These are phyloP conservation scores for Ceratina calcarata DNA, from an alignment of 1,140 invertebrate species.

Conservation along the genomic window DNA sequence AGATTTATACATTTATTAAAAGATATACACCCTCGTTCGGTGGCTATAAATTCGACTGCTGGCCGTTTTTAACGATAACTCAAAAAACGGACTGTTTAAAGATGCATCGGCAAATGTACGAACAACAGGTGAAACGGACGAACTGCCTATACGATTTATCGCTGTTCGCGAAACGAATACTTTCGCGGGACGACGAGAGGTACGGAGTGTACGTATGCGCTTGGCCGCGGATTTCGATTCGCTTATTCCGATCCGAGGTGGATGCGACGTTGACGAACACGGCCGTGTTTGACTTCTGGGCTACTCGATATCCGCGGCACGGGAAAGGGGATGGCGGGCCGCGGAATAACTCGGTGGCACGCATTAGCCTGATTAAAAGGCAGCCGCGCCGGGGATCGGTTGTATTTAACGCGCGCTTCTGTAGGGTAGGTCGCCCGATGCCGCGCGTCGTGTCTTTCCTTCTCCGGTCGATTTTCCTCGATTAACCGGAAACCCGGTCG, in stretches of 20 bases:
- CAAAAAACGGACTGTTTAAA: too few species aligned
- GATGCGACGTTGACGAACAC: slow-evolving; percentile 18
- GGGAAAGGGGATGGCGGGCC: slow-evolving; percentile 31
- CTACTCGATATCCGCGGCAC: slow-evolving; percentile 11
- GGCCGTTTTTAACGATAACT: too few species aligned
- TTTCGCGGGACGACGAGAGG: too few species aligned
- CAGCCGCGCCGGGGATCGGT: slow-evolving; percentile 8
- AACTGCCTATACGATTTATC: too few species aligned
- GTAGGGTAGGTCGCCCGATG: background rate
- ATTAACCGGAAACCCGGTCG: background rate
- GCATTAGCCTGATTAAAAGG: slow-evolving; percentile 53
- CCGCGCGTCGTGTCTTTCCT: background rate
- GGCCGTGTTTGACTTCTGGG: slow-evolving; percentile 14
- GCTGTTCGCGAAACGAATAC: too few species aligned
- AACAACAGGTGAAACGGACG: too few species aligned
- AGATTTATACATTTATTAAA: too few species aligned
- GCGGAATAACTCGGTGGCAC: slow-evolving; percentile 33
- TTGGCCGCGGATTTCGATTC: slow-evolving; percentile 8
- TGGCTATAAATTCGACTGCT: too few species aligned
- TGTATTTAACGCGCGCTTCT: slow-evolving; percentile 23
- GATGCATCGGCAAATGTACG: too few species aligned
- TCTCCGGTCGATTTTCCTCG: background rate
- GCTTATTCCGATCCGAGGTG: background rate
- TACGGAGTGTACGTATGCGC: too few species aligned
- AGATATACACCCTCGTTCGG: too few species aligned